A percentile compares a stretch with the other conserved stretches of the same genome.
These are phyloP conservation scores for Ectobius pallidus DNA, from an alignment of 2,888 invertebrate genomes.

Conservation along the genomic window DNA sequence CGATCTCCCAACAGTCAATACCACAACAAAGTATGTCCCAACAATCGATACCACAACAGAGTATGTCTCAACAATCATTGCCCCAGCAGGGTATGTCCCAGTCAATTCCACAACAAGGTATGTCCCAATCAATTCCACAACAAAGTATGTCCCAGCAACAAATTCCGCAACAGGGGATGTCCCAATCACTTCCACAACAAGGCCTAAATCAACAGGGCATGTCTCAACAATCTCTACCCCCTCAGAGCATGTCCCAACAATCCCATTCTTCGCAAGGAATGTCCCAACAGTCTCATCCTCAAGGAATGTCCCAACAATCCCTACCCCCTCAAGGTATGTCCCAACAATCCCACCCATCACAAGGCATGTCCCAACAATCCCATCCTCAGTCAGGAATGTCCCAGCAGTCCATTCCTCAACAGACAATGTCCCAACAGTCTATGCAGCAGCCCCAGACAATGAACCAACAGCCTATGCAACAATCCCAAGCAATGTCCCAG, in stretches of 20 bases:
- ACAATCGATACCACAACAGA: not conserved
- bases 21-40: constrained; percentile 55
- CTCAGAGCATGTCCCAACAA: constrained; percentile 43
- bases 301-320: constrained; percentile 30
- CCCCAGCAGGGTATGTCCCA: constrained; percentile 31
- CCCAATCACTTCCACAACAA: not conserved
- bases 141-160: not conserved
- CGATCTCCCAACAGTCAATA: constrained; percentile 45
- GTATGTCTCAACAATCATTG: not conserved
- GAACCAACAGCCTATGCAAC: constrained; percentile 30
- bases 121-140: too few species aligned
- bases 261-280: constrained; percentile 43
- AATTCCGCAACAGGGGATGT: not conserved
- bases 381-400: too few species aligned
- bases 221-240: constrained; percentile 44
- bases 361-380: constrained; percentile 25
- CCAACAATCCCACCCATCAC: constrained; percentile 39
- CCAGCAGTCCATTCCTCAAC: constrained; percentile 44
- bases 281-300: constrained; percentile 42
- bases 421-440: constrained; percentile 43
- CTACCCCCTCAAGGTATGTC: constrained; percentile 34
- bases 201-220: too few species aligned
- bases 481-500: constrained; percentile 37
- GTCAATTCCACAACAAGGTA: constrained; percentile 33
- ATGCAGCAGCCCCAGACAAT: constrained; percentile 37